phyloP scores from a whole-genome alignment of 2,797 vertebrate species.

The Notolabrus celidotus region DNA sequence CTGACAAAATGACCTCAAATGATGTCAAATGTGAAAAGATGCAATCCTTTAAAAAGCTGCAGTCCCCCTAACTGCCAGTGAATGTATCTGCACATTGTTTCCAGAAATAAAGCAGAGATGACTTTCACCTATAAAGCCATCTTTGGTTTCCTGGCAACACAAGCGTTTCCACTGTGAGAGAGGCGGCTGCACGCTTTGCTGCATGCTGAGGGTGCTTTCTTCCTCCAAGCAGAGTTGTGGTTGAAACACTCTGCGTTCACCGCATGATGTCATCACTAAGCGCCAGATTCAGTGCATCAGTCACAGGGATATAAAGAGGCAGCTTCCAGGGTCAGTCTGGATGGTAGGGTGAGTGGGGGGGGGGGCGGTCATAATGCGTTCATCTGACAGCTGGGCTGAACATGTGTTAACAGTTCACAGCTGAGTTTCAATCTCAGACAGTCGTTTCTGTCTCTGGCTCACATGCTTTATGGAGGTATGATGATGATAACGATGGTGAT shows the following conservation, averaged over 20 bases:
- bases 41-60: no score
- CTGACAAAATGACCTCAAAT: no score
- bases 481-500: slow-evolving; percentile 25
- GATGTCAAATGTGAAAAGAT: no score
- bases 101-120: slow-evolving; percentile 56
- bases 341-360: slow-evolving; percentile 23
- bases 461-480: background rate
- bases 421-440: slow-evolving; percentile 31
- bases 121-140: slow-evolving; percentile 66
- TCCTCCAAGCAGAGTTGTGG: slow-evolving; percentile 18
- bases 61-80: no score
- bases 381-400: slow-evolving; percentile 53
- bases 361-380: background rate
- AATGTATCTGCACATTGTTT: no score
- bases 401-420: slow-evolving; percentile 43
- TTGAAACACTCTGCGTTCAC: slow-evolving; percentile 26
- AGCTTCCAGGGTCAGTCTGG: slow-evolving; percentile 72
- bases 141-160: slow-evolving; percentile 70
- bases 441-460: background rate
- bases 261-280: slow-evolving; percentile 62
- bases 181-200: no score
- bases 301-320: slow-evolving; percentile 81
- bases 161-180: slow-evolving; percentile 8
- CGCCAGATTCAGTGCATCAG: slow-evolving; percentile 82
- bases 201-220: slow-evolving; percentile 16